Base-by-base conservation (phyloP, 2,797 vertebrate genomes). In the Paedocypris micromegethes region DNA sequence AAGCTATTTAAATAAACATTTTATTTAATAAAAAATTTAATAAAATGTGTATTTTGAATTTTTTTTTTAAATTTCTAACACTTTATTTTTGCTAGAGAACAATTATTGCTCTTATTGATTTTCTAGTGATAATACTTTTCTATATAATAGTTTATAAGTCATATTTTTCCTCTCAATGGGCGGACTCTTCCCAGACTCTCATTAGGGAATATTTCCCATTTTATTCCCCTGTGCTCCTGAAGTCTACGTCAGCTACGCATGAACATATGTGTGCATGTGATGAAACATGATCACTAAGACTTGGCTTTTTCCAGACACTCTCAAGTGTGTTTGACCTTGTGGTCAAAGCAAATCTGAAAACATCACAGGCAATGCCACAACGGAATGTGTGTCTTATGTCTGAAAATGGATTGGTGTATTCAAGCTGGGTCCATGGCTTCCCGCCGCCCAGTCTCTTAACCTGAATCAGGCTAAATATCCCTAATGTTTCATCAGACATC, bases 221-320 rank as follows among this genome's bases (percentile, higher is more conserved):
- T 23, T 23, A 23, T 23, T 23, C 23, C 23, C 23, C 23, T 23
- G 23, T 23, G 23, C 23, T 23, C 23, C 23, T 23, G 23, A 23
- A 23, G 4, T 38, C 23, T 47, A 23, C 60, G 55, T 45, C 52
- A 9, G 52, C 51, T 53, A 38, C 48, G 47, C 52, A 48, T 40
- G 6, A 61, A 55, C 9, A 55, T 55, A 39, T 40, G 3, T 55
- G 50, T 44, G 2, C 58, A 55, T 43, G 46, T 54, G 58, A 56
- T 68, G 58, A 68, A 66, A 72, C 69, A n/a, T 54, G 67, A 69
- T 68, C 61, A 0, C 51, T 5, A 42, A 9, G 47, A 51, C 37
- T 59, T 65, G 23, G 62, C 53, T 62, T 62, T 68, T 69, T 56
- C 67, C 67, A 62, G 51, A 61, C 67, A 5, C 42, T 9, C 49